These are phyloP conservation scores for Tragelaphus oryx DNA, from an alignment of 2,797 vertebrate genomes.

Conservation along the genomic window DNA sequence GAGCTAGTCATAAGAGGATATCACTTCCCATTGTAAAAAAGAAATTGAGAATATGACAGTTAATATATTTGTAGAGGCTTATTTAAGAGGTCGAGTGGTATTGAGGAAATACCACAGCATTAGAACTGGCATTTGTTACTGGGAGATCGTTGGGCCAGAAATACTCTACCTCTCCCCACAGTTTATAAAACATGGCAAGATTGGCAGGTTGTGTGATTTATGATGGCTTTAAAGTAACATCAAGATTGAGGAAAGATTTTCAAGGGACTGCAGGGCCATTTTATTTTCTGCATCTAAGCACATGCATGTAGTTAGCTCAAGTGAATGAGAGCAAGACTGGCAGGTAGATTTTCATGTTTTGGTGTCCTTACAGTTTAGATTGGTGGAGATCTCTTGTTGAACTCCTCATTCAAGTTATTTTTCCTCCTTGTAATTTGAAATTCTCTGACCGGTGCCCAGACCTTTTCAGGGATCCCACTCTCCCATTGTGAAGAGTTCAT, in stretches of 20 bases:
- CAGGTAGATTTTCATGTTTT: not conserved
- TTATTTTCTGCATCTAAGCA: conserved; percentile 58
- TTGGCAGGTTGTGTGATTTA: conserved; percentile 76
- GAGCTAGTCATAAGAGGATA: conserved; percentile 72
- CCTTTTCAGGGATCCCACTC: not conserved
- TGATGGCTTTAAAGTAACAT: conserved; percentile 76
- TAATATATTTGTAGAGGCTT: conserved; percentile 80
- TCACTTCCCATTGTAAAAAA: conserved; percentile 77
- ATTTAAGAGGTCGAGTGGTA: conserved; percentile 77
- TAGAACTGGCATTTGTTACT: conserved; percentile 79
- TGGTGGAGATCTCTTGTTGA: not conserved
- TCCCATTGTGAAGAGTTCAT: not conserved
- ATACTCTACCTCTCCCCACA: conserved; percentile 74
- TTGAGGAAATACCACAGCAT: conserved; percentile 78
- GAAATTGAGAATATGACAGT: conserved; percentile 82
- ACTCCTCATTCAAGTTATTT: not conserved
- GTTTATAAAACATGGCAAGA: conserved; percentile 79
- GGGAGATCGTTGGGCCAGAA: conserved; percentile 73
- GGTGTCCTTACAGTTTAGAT: not conserved
- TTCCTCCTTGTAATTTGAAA: not conserved
- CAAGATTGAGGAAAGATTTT: conserved; percentile 76
- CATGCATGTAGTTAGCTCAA: not conserved
- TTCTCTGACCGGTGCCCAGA: not conserved
- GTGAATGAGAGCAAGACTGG: fast-evolving
- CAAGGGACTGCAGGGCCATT: conserved; percentile 70